These are phyloP conservation scores for Philotrypesis tridentata DNA, from an alignment of 1,140 invertebrate species.

Conservation along the genomic window DNA sequence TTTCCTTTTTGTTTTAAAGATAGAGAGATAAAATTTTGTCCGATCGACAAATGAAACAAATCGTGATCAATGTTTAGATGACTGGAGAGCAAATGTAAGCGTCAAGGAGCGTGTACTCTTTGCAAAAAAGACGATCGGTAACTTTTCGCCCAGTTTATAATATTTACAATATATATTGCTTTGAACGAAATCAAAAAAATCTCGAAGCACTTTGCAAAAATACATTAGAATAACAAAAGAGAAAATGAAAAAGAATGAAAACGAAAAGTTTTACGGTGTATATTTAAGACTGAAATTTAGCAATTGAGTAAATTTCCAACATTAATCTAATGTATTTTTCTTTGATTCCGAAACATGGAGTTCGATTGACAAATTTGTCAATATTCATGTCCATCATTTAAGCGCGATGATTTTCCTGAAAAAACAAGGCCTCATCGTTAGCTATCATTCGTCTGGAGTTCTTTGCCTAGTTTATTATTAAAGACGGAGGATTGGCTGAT, in stretches of 20 bases:
- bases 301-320: background rate
- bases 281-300: background rate
- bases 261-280: background rate
- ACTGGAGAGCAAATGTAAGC: constrained; percentile 37
- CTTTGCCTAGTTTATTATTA: constrained; percentile 63
- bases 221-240: background rate
- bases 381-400: background rate
- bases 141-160: constrained; percentile 36
- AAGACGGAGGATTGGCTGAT: constrained; percentile 62
- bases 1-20: constrained; percentile 30
- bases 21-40: constrained; percentile 28
- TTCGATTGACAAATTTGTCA: background rate
- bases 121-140: constrained; percentile 30
- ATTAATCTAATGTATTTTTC: background rate
- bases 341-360: background rate
- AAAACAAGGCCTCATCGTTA: constrained; percentile 63
- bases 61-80: background rate
- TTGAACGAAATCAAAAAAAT: background rate
- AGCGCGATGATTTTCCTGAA: background rate
- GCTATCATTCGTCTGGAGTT: constrained; percentile 67
- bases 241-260: background rate
- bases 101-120: constrained; percentile 1
- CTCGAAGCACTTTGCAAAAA: background rate
- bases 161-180: constrained; percentile 34
- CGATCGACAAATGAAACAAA: constrained; percentile 16